Evolutionary conservation across 2,797 vertebrate genomes (phyloP), one percentile per base, ranked within the genome.

Genomic region (Scleropages formosus): DNA sequence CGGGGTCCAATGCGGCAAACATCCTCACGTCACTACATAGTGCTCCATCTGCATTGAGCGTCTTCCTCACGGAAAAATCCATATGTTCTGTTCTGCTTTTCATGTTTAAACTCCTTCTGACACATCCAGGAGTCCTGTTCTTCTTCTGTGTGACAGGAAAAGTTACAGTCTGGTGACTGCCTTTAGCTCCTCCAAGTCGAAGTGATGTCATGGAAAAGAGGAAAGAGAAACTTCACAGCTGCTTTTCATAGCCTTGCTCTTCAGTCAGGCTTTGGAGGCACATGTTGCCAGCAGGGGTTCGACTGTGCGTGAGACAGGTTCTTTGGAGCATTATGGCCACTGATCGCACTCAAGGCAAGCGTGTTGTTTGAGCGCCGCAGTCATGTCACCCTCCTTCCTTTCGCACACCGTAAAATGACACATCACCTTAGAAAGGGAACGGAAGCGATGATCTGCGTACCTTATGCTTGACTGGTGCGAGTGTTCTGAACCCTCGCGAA

Each of bases 161-260:
- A 39, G 39, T 39, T 39, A 39, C 22, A 51, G 65, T 78, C 74
- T 64, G 53, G 11, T 22, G 26, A 53, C 47, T 68, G n/a, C 20
- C 75, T 83, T 81, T 67, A 80, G 74, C 66, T 47, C 75, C 18
- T 62, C 74, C 72, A 63, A 60, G 79, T 82, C 26, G 13, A 74
- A 75, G 78, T 79, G 78, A 81, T 83, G 80, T 84, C 77, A 84
- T 79, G 79, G 78, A 85, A 82, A 83, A 77, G 71, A 18, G 53
- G 68, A 22, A 56, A 76, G 61, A 75, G 72, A 58, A 56, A 20
- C 9, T 44, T 31, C 18, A 39, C 8, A 27, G 22, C 60, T 65
- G 46, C 73, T 27, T 65, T 74, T 60, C 64, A 58, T 73, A 67
- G 72, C 63, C 53, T 56, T 13, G 24, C 51, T 39, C 68, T 75